Conservation (phyloP, 2,113 vertebrate species). For the Cisticola juncidis region DNA sequence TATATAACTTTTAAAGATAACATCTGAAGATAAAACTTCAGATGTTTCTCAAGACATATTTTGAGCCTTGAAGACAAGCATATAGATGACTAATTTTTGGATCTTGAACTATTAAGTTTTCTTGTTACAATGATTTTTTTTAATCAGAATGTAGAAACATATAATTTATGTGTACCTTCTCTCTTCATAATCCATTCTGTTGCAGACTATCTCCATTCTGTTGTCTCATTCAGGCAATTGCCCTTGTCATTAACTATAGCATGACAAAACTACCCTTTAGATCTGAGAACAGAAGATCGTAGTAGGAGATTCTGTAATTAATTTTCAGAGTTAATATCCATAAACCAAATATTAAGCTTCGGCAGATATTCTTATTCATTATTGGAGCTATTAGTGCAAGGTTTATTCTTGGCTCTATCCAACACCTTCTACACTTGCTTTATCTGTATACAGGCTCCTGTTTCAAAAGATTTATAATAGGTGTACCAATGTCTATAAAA, state of each 20-base stretch:
- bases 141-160: neutral
- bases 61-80: neutral
- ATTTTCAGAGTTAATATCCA: conserved; percentile 3
- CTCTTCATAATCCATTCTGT: neutral
- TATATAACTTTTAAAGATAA: conserved; percentile 1
- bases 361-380: neutral
- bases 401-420: neutral
- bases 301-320: conserved; percentile 3
- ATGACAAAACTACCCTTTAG: neutral
- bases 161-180: neutral
- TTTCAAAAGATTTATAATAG: neutral
- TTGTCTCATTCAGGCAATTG: conserved; percentile 5
- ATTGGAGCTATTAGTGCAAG: neutral
- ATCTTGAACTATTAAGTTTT: conserved; percentile 18
- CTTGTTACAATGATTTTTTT: neutral
- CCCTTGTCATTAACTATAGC: conserved; percentile 4
- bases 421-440: neutral
- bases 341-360: neutral
- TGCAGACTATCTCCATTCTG: neutral
- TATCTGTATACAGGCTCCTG: neutral
- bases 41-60: neutral
- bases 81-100: neutral
- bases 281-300: neutral
- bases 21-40: conserved; percentile 10
- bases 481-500: neutral